Conservation (phyloP, 1,140 invertebrate species). For the Hyles euphorbiae region DNA sequence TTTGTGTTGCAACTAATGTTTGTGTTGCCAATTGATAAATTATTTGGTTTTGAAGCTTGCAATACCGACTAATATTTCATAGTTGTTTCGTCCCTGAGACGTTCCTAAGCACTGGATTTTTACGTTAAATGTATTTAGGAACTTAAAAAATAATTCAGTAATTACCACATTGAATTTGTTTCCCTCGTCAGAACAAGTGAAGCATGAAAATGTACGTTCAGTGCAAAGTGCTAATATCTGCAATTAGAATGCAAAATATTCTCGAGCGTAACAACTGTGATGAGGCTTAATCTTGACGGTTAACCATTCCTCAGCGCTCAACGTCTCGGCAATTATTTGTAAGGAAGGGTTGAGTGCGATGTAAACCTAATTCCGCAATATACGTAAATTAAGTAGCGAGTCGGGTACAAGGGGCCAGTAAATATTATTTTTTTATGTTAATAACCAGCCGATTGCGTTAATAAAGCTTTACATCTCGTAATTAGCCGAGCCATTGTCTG, state of each 20-base stretch:
- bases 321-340: conserved; percentile 69
- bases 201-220: conserved; percentile 7
- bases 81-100: too few relatives aligned
- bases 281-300: conserved; percentile 64
- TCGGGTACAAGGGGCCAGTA: conserved; percentile 42
- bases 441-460: conserved; percentile 70
- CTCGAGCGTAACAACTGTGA: conserved; percentile 48
- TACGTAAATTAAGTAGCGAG: conserved; percentile 67
- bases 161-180: too few relatives aligned
- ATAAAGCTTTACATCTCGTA: conserved; percentile 73
- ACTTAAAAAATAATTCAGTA: too few relatives aligned
- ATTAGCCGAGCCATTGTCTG: conserved; percentile 68
- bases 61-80: too few relatives aligned
- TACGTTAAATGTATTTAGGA: too few relatives aligned
- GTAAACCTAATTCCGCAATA: conserved; percentile 67
- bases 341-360: conserved; percentile 58
- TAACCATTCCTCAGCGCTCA: conserved; percentile 59
- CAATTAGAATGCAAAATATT: conserved; percentile 57
- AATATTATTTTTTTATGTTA: conserved; percentile 76
- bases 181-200: too few relatives aligned
- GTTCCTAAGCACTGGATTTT: too few relatives aligned
- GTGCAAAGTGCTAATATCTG: conserved; percentile 22
- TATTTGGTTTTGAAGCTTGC: too few relatives aligned
- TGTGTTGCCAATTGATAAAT: too few relatives aligned
- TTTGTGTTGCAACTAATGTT: too few relatives aligned